phyloP scores from a whole-genome alignment of 2,888 invertebrate genomes.

The Desoria tigrina region DNA sequence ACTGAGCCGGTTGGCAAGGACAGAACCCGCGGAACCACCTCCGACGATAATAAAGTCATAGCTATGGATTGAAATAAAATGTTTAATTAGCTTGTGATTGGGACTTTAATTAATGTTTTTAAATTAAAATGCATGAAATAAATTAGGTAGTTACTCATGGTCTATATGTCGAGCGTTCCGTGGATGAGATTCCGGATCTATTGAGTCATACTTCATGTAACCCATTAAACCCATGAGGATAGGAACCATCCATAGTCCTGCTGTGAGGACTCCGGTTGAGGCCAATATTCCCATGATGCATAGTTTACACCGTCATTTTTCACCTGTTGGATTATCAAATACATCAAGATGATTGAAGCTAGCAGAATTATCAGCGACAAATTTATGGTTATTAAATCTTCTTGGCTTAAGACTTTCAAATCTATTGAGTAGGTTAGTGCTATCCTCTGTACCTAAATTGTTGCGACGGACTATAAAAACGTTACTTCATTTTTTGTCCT shows the following conservation, averaged over 20 bases:
- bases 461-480: no score
- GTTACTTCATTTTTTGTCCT: no score
- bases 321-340: no score
- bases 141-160: conserved; percentile 68
- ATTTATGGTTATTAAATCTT: no score
- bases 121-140: no score
- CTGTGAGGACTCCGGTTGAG: conserved; percentile 64
- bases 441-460: no score
- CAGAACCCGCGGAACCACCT: conserved; percentile 79
- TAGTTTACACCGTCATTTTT: conserved; percentile 35
- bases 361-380: no score
- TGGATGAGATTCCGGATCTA: conserved; percentile 78
- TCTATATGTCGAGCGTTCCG: conserved; percentile 69
- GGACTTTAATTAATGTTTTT: no score
- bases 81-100: conserved; percentile 33
- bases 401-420: no score
- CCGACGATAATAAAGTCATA: conserved; percentile 82
- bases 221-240: conserved; percentile 81
- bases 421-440: no score
- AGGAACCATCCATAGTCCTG: conserved; percentile 74
- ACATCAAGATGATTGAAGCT: no score
- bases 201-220: conserved; percentile 80
- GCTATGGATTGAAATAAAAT: conserved; percentile 56
- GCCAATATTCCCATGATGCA: conserved; percentile 47
- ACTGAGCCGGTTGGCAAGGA: conserved; percentile 71